Conservation (phyloP, 2,888 invertebrate genomes). For the Drosophila anceps region DNA sequence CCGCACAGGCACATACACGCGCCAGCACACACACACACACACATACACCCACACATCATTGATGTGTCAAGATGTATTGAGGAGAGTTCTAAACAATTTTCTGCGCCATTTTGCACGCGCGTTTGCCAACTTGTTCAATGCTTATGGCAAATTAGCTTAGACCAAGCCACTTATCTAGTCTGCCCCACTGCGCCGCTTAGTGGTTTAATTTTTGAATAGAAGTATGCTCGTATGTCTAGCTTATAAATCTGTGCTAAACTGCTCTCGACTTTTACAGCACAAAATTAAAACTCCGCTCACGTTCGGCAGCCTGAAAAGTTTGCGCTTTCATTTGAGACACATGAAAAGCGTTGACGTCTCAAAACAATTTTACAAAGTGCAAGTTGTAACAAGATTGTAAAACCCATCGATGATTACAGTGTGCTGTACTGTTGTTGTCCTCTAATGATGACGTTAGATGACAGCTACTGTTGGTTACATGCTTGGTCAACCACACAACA, state of each 20-base stretch:
- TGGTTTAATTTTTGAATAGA: slow-evolving; percentile 56
- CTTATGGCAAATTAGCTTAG: slow-evolving; percentile 74
- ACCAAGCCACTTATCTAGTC: slow-evolving; percentile 23
- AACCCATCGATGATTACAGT: slow-evolving; percentile 8
- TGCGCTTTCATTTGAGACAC: slow-evolving; percentile 59
- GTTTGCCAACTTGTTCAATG: slow-evolving; percentile 54
- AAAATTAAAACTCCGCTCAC: slow-evolving; percentile 65
- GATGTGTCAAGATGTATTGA: slow-evolving; percentile 39
- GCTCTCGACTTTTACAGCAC: slow-evolving; percentile 36
- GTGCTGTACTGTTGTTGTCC: background rate
- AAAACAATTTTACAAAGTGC: slow-evolving; percentile 43
- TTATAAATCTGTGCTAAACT: slow-evolving; percentile 65
- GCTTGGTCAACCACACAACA: slow-evolving; percentile 37
- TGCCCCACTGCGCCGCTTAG: slow-evolving; percentile 45
- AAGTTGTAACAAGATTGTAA: slow-evolving; percentile 23
- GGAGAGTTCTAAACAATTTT: slow-evolving; percentile 51
- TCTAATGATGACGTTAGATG: slow-evolving; percentile 5
- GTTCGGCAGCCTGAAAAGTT: slow-evolving; percentile 58
- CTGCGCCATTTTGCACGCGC: slow-evolving; percentile 53
- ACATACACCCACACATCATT: slow-evolving; percentile 2
- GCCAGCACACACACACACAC: background rate
- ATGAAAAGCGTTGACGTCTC: slow-evolving; percentile 49
- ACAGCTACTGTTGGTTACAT: slow-evolving; percentile 22
- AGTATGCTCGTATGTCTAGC: slow-evolving; percentile 24
- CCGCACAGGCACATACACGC: slow-evolving; percentile 15